These are phyloP conservation scores for Protobothrops mucrosquamatus DNA, from an alignment of 2,113 vertebrate species.

Conservation along the genomic window DNA sequence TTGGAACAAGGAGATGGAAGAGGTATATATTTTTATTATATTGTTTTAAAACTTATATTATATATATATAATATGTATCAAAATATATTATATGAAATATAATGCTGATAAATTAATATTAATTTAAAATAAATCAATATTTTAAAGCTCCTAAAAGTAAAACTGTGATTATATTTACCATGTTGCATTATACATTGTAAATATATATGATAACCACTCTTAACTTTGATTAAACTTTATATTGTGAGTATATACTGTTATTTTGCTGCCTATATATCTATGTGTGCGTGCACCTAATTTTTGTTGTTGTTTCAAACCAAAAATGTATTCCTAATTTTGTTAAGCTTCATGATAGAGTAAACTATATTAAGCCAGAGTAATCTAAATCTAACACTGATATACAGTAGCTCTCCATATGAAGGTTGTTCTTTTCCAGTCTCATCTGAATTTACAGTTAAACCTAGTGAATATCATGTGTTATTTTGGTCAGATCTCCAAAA, in stretches of 20 bases:
- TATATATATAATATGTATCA: not conserved
- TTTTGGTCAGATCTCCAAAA: not conserved
- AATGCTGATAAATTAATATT: not conserved
- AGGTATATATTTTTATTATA: not conserved
- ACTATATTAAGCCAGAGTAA: not conserved
- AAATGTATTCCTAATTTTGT: not conserved
- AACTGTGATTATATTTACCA: not conserved
- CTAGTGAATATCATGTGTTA: rapidly evolving
- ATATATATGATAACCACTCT: not conserved
- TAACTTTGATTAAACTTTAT: not conserved
- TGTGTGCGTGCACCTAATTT: no score
- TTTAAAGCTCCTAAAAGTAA: not conserved
- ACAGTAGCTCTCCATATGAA: not conserved
- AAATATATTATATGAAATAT: not conserved
- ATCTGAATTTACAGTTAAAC: not conserved
- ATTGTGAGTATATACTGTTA: not conserved
- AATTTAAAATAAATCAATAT: not conserved
- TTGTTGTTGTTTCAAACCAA: not conserved
- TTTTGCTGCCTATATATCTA: not conserved
- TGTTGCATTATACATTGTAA: not conserved
- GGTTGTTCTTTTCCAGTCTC: not conserved
- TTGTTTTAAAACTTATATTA: not conserved
- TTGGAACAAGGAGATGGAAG: not conserved
- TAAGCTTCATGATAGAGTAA: not conserved
- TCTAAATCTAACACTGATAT: not conserved